A percentile compares a stretch with the other conserved stretches of the same genome.
phyloP scores from a whole-genome alignment of 2,888 invertebrate genomes.

The Tillus elongatus region DNA sequence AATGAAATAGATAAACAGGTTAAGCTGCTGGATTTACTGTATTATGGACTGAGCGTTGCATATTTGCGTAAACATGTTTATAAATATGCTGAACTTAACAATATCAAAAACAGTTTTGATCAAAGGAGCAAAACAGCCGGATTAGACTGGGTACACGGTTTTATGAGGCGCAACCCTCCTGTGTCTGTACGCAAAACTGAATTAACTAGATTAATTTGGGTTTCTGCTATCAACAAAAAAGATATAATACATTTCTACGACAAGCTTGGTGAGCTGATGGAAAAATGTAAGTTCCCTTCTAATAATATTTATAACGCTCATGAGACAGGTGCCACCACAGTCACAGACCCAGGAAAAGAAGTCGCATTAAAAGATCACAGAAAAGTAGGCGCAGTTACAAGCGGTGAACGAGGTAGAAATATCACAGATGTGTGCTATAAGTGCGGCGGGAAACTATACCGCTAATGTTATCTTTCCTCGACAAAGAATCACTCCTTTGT shows the following conservation, averaged over 20 bases:
- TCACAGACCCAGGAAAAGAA: constrained; percentile 25
- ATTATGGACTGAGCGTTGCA: constrained; percentile 13
- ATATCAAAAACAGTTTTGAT: constrained; percentile 22
- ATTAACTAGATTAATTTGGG: constrained; percentile 17
- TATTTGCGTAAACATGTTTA: constrained; percentile 16
- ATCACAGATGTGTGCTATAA: constrained; percentile 23
- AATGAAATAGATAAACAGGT: constrained; percentile 19
- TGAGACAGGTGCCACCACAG: constrained; percentile 25
- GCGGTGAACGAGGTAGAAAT: constrained; percentile 26
- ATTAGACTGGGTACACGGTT: constrained; percentile 17
- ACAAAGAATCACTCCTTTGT: constrained; percentile 12
- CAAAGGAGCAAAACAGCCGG: constrained; percentile 20
- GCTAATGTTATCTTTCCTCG: constrained; percentile 25
- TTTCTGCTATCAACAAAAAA: constrained; percentile 24
- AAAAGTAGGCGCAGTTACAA: constrained; percentile 27
- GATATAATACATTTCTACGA: constrained; percentile 19
- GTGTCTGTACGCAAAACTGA: no score
- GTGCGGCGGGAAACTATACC: constrained; percentile 24
- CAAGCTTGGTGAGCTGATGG: constrained; percentile 15
- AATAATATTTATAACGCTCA: constrained; percentile 26
- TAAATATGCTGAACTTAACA: constrained; percentile 21
- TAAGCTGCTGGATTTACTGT: constrained; percentile 14
- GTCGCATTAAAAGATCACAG: constrained; percentile 28
- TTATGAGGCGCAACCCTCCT: constrained; percentile 16
- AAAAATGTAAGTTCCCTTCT: constrained; percentile 22